Percentiles rank a stretch among this genome's conserved stretches.
Conservation (phyloP, 2,888 invertebrate genomes). For the Hypomecis atomaria region DNA sequence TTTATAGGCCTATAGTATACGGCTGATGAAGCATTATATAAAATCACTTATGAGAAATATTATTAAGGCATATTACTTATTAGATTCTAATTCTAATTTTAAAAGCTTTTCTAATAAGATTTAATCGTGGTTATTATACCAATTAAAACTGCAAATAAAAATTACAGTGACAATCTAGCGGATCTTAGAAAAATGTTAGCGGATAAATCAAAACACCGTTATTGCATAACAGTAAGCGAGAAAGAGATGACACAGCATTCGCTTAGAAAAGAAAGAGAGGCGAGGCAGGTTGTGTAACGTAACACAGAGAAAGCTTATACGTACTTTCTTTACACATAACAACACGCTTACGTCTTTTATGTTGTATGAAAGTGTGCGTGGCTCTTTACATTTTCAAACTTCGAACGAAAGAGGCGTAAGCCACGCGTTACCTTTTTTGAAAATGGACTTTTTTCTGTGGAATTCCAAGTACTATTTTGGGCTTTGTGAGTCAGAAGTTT, state of each 20-base stretch:
- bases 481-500: slow-evolving; percentile 47
- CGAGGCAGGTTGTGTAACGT: slow-evolving; percentile 73
- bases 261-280: slow-evolving; percentile 64
- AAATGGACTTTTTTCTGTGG: slow-evolving; percentile 63
- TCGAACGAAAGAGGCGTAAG: slow-evolving; percentile 73
- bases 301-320: slow-evolving; percentile 82
- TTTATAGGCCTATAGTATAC: slow-evolving; percentile 62
- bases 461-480: slow-evolving; percentile 56
- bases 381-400: slow-evolving; percentile 72
- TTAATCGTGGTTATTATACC: slow-evolving; percentile 6
- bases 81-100: slow-evolving; percentile 29
- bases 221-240: slow-evolving; percentile 79
- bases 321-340: slow-evolving; percentile 72
- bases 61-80: neutral
- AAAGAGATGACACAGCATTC: slow-evolving; percentile 56
- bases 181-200: slow-evolving; percentile 79
- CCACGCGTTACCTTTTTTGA: slow-evolving; percentile 59
- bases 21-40: slow-evolving; percentile 29
- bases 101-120: neutral
- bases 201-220: slow-evolving; percentile 81
- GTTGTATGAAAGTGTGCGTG: slow-evolving; percentile 65
- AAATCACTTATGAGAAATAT: neutral
- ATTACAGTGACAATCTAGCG: slow-evolving; percentile 59
- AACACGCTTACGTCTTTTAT: slow-evolving; percentile 37
- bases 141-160: slow-evolving; percentile 31